These are phyloP conservation scores for Sorex araneus DNA, from an alignment of 2,113 vertebrate species.

Conservation along the genomic window DNA sequence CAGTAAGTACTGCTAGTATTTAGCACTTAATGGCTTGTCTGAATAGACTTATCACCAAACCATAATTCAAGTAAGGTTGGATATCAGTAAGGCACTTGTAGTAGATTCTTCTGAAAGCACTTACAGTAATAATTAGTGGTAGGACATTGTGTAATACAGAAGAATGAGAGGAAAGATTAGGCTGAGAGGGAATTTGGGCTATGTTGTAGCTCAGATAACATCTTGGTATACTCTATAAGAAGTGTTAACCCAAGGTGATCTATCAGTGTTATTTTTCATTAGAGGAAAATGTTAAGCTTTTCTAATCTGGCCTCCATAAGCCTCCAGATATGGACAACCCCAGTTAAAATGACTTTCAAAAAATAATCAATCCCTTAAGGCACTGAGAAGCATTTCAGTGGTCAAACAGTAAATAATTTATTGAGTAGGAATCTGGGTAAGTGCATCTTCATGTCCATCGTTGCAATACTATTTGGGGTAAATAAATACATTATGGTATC, in stretches of 20 bases:
- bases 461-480: not conserved
- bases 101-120: not conserved
- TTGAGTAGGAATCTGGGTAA: not conserved
- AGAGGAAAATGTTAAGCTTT: not conserved
- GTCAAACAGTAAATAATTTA: not conserved
- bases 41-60: not conserved
- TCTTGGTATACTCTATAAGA: accelerated
- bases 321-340: not conserved
- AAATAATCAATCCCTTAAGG: not conserved
- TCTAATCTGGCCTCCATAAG: not conserved
- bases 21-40: conserved; percentile 17
- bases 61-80: not conserved
- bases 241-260: not conserved
- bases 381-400: not conserved
- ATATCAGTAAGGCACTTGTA: not conserved
- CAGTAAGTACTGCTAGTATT: not conserved
- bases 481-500: not conserved
- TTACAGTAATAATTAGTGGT: not conserved
- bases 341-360: not conserved
- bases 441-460: not conserved
- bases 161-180: not conserved
- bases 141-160: not conserved
- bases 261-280: not conserved
- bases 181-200: not conserved
- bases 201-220: not conserved